Evolutionary conservation across 2,888 invertebrate species (phyloP).

Genomic region (Callimorpha dominula): DNA sequence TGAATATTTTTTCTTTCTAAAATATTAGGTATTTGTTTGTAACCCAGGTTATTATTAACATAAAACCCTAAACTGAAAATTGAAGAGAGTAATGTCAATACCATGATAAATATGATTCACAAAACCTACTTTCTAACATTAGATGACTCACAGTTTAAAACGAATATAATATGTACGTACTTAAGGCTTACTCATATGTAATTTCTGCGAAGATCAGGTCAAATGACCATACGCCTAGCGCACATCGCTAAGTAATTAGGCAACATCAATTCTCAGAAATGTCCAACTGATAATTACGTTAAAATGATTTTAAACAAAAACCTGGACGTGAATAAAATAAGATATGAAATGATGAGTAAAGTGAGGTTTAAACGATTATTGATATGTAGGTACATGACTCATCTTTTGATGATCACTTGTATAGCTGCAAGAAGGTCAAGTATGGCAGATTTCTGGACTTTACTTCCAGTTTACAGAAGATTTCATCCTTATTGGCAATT

Average conservation of each 20-base stretch:
- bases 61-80: too few species aligned
- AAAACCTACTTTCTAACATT: slow-evolving; percentile 2
- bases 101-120: neutral
- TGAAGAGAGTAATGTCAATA: too few species aligned
- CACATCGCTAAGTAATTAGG: slow-evolving; percentile 6
- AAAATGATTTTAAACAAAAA: neutral
- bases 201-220: slow-evolving; percentile 16
- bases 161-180: neutral
- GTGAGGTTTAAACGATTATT: neutral
- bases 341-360: neutral
- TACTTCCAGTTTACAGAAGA: too few species aligned
- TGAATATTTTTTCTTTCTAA: too few species aligned
- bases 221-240: slow-evolving; percentile 23
- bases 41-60: too few species aligned
- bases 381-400: neutral
- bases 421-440: too few species aligned
- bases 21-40: too few species aligned
- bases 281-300: slow-evolving; percentile 3
- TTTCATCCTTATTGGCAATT: too few species aligned
- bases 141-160: neutral
- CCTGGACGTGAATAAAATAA: neutral
- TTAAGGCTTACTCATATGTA: slow-evolving; percentile 7
- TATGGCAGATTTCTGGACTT: too few species aligned
- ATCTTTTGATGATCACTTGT: neutral
- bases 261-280: slow-evolving; percentile 2